phyloP scores from a whole-genome alignment of 2,888 invertebrate species.

The Acleris sparsana region DNA sequence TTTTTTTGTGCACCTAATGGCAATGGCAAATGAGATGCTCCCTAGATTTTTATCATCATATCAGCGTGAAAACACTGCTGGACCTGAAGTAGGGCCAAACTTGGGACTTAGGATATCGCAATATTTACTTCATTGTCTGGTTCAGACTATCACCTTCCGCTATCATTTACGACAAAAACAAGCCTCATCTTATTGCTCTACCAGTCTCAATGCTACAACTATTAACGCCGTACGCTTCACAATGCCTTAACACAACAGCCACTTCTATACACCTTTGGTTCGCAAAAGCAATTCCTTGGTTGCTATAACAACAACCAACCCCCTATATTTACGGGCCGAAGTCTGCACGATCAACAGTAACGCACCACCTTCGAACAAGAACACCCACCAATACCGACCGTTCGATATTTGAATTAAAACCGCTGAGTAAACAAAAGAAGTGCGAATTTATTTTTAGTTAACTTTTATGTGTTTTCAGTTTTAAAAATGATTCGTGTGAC shows the following conservation, averaged over 20 bases:
- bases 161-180: no score
- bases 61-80: no score
- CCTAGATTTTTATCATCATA: no score
- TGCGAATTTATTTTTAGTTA: not conserved
- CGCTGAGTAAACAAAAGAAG: constrained; percentile 24
- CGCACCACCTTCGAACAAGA: constrained; percentile 78
- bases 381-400: constrained; percentile 57
- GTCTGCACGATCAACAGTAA: constrained; percentile 81
- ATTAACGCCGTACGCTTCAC: not conserved
- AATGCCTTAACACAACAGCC: constrained; percentile 46
- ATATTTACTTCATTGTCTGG: no score
- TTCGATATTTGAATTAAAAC: constrained; percentile 36
- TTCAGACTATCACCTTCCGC: no score
- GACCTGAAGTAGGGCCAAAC: no score
- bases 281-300: constrained; percentile 80
- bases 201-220: no score
- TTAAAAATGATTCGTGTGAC: constrained; percentile 62
- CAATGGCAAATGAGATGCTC: no score
- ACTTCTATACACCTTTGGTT: constrained; percentile 63
- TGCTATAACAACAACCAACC: constrained; percentile 82
- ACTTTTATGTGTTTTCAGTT: constrained; percentile 2
- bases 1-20: no score
- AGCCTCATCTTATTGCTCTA: no score
- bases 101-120: no score
- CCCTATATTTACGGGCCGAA: constrained; percentile 81